Evolutionary conservation across 23 tunicate genomes (phyloP).

Genomic region (Diplosoma virens): DNA sequence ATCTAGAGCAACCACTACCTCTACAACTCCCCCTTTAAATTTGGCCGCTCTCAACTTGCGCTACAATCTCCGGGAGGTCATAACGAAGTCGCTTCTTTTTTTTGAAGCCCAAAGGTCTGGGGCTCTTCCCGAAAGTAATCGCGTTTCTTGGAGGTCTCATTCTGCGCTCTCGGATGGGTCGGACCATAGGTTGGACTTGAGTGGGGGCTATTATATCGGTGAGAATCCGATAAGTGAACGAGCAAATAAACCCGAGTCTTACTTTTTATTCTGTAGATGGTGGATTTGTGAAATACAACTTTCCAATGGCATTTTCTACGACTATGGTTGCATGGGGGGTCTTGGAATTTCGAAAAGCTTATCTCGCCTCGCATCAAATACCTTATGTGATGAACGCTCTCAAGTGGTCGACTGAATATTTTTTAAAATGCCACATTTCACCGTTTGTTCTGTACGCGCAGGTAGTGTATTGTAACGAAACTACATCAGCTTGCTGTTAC

Average conservation of each 20-base stretch:
- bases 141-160: slow-evolving; percentile 83
- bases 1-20: slow-evolving; percentile 19
- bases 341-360: slow-evolving; percentile 88
- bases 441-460: slow-evolving; percentile 67
- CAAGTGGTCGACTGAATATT: slow-evolving; percentile 95
- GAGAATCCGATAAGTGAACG: background rate
- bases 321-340: slow-evolving; percentile 92
- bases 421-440: slow-evolving; percentile 81
- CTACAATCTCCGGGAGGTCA: slow-evolving; percentile 87
- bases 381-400: slow-evolving; percentile 64
- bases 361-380: slow-evolving; percentile 73
- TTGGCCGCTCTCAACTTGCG: slow-evolving; percentile 41
- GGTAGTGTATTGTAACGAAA: slow-evolving; percentile 37
- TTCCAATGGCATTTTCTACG: slow-evolving; percentile 87
- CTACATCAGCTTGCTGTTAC: too few relatives aligned
- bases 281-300: slow-evolving; percentile 82
- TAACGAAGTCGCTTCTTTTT: slow-evolving; percentile 79
- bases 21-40: slow-evolving; percentile 48
- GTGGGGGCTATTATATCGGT: slow-evolving; percentile 96
- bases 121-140: slow-evolving; percentile 54
- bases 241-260: background rate
- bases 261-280: slow-evolving; percentile 51
- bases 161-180: slow-evolving; percentile 87
- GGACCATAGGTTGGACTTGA: slow-evolving; percentile 58
- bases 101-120: slow-evolving; percentile 95